Evolutionary conservation across 2,797 vertebrate species (phyloP).

Genomic region (Heliangelus exortis): DNA sequence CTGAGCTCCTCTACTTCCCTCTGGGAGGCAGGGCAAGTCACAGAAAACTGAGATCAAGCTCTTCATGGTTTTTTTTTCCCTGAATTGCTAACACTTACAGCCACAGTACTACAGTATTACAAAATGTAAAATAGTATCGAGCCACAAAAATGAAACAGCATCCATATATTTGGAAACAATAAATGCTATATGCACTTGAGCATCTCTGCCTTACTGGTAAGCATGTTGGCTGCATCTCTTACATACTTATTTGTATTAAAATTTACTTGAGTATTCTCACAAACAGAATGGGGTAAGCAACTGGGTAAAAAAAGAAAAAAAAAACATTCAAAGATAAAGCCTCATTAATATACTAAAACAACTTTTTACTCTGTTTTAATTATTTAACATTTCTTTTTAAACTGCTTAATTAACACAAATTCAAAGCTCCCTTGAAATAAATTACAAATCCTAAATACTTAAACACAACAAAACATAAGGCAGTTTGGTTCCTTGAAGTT

Average conservation of each 20-base stretch:
- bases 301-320: neutral
- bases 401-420: neutral
- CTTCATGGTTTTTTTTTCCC: neutral
- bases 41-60: neutral
- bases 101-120: neutral
- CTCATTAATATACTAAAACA: neutral
- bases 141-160: neutral
- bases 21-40: constrained; percentile 24
- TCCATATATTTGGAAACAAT: neutral
- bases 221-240: neutral
- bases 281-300: neutral
- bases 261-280: neutral
- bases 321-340: neutral
- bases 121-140: neutral
- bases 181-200: neutral
- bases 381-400: neutral
- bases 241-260: neutral
- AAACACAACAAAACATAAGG: neutral
- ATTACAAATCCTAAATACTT: neutral
- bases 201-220: neutral
- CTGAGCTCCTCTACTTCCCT: constrained; percentile 4
- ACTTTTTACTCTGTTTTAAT: neutral
- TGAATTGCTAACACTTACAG: neutral
- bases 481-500: neutral
- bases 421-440: neutral